Percentiles rank a stretch among this genome's conserved stretches.
phyloP scores from a whole-genome alignment of 2,888 invertebrate genomes.

The Rhimphoctona megacephalus region DNA sequence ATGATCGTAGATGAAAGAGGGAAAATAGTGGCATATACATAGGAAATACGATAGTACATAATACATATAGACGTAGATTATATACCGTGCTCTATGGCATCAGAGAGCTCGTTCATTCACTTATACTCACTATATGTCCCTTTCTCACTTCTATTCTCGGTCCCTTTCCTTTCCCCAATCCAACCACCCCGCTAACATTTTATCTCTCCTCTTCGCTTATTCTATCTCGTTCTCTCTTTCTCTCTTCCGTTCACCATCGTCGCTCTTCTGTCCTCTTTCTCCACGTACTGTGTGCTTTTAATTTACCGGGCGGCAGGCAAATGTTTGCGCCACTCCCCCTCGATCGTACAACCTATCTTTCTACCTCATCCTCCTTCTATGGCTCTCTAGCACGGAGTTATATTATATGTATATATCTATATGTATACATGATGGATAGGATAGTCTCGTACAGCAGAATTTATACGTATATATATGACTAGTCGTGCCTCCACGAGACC shows the following conservation, averaged over 20 bases:
- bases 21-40: conserved; percentile 20
- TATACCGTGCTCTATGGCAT: conserved; percentile 41
- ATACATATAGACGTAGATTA: conserved; percentile 32
- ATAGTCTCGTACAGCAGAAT: conserved; percentile 39
- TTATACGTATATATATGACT: conserved; percentile 23
- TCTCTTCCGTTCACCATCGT: conserved; percentile 67
- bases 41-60: conserved; percentile 57
- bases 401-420: conserved; percentile 28
- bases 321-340: conserved; percentile 84
- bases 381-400: conserved; percentile 62
- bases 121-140: conserved; percentile 65
- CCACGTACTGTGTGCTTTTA: conserved; percentile 84
- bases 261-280: conserved; percentile 78
- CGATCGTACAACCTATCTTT: conserved; percentile 82
- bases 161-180: conserved; percentile 31
- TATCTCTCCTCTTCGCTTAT: conserved; percentile 56
- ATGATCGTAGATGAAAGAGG: conserved; percentile 5
- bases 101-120: conserved; percentile 68
- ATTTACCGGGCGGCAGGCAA: conserved; percentile 85
- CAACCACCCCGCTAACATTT: conserved; percentile 43
- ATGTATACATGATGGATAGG: conserved; percentile 38
- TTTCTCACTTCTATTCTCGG: conserved; percentile 61
- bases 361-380: conserved; percentile 69
- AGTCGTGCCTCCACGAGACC: conserved; percentile 59
- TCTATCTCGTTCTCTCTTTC: conserved; percentile 32